Conservation (phyloP, 1,140 invertebrate species). For the Dinoponera quadriceps region DNA sequence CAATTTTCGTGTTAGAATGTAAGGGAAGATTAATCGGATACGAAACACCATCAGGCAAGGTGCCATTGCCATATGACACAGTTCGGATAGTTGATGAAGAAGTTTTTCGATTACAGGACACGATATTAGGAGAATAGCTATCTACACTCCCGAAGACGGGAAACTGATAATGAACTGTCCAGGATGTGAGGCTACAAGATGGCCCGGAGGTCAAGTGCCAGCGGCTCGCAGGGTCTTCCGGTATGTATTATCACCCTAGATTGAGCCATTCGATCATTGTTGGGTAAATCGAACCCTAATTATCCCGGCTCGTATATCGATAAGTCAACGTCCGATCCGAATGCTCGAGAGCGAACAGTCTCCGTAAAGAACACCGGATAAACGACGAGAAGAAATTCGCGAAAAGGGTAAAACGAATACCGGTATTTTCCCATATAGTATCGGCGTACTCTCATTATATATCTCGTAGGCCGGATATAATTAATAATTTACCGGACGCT, state of each 20-base stretch:
- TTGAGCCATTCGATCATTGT: background rate
- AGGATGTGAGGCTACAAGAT: slow-evolving; percentile 89
- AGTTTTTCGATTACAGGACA: slow-evolving; percentile 87
- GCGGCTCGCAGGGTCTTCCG: slow-evolving; percentile 89
- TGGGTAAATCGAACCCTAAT: background rate
- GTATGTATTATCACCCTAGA: slow-evolving; percentile 64
- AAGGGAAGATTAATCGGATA: background rate
- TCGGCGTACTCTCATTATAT: slow-evolving; percentile 6
- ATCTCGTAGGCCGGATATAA: background rate
- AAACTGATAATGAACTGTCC: slow-evolving; percentile 90
- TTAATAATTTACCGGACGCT: background rate
- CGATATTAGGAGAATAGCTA: slow-evolving; percentile 89
- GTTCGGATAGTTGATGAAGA: slow-evolving; percentile 6
- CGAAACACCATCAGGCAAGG: background rate
- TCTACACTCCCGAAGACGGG: slow-evolving; percentile 90
- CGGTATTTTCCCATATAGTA: background rate
- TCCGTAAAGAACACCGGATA: too few relatives aligned
- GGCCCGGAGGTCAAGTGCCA: slow-evolving; percentile 92
- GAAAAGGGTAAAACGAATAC: too few relatives aligned
- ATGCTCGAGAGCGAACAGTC: background rate
- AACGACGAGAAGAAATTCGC: too few relatives aligned
- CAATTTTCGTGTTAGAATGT: slow-evolving; percentile 2
- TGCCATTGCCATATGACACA: background rate
- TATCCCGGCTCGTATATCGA: background rate
- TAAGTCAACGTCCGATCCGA: background rate